phyloP scores from a whole-genome alignment of 64 coral and sea anemone species.

The Trachythela sp. region DNA sequence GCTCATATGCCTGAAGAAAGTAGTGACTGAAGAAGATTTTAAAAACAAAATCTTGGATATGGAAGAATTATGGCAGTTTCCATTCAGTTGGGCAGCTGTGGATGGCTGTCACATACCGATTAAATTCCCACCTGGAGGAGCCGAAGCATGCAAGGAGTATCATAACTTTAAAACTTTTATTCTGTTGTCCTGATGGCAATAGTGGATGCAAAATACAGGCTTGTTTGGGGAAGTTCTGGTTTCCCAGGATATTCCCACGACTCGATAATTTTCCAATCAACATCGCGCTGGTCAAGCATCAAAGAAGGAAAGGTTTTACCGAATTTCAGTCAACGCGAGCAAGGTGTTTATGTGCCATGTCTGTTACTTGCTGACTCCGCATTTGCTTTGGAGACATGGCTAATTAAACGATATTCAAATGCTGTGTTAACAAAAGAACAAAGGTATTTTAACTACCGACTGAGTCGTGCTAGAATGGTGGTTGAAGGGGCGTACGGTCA shows the following conservation, averaged over 20 bases:
- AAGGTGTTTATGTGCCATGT: background rate
- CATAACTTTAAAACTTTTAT: slow-evolving; percentile 18
- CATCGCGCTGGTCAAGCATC: background rate
- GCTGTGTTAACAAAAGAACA: background rate
- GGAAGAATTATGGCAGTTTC: slow-evolving; percentile 16
- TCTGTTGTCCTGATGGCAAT: background rate
- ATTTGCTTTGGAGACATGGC: background rate
- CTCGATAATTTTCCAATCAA: background rate
- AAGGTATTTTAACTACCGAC: background rate
- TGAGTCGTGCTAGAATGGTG: background rate
- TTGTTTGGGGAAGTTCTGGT: background rate
- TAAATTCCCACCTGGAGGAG: background rate
- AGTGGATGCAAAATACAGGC: background rate
- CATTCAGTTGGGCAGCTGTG: background rate
- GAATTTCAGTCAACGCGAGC: background rate
- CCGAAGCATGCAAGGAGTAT: background rate
- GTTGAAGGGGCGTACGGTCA: background rate
- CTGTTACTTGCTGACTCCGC: background rate
- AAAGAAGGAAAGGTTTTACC: background rate
- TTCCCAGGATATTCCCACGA: background rate
- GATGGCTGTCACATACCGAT: slow-evolving; percentile 1
- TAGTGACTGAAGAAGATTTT: background rate
- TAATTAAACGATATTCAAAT: slow-evolving; percentile 15
- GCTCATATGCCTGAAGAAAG: background rate
- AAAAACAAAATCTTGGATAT: background rate